phyloP scores from a whole-genome alignment of 2,797 vertebrate genomes.

The Diceros bicornis region DNA sequence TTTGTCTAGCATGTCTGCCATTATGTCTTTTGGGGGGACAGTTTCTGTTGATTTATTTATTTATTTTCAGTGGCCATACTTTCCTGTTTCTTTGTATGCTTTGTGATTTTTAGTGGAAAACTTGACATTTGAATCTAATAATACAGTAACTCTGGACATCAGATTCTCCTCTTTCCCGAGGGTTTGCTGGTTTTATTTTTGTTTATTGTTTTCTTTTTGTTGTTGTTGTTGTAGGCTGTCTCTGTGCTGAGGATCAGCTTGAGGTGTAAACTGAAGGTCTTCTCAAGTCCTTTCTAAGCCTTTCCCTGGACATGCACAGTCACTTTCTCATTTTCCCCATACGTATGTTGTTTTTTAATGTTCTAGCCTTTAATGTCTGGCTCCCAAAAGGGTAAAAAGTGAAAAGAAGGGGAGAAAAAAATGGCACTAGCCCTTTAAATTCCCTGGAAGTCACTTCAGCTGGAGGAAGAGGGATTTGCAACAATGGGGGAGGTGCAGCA shows the following conservation, averaged over 20 bases:
- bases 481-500: background rate
- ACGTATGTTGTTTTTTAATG: background rate
- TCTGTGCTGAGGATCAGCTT: background rate
- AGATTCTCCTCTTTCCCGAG: background rate
- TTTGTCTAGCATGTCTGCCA: background rate
- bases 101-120: background rate
- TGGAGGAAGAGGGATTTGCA: background rate
- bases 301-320: background rate
- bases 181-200: background rate
- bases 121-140: background rate
- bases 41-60: background rate
- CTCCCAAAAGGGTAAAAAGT: background rate
- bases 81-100: background rate
- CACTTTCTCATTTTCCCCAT: background rate
- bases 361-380: background rate
- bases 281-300: background rate
- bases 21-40: background rate
- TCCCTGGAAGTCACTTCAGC: background rate
- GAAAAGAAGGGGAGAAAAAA: background rate
- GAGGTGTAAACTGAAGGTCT: background rate
- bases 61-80: background rate
- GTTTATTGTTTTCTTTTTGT: background rate
- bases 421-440: background rate
- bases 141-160: background rate
- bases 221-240: background rate